Evolutionary conservation across 2,113 vertebrate species (phyloP).

Genomic region (Strix uralensis): DNA sequence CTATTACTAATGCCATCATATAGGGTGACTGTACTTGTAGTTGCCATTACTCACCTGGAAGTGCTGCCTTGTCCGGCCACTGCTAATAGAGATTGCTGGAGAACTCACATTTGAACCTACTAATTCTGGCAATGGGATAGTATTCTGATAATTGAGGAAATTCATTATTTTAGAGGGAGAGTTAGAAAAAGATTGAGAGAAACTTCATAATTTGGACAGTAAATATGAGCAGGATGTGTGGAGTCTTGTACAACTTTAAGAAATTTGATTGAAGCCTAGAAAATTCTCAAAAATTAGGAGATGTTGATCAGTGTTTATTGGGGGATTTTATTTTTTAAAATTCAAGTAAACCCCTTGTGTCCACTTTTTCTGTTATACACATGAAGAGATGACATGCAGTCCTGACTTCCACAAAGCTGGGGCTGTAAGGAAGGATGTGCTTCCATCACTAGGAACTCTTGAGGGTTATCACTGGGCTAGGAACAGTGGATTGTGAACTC

Average conservation of each 20-base stretch:
- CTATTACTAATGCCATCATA: background rate
- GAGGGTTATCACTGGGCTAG: background rate
- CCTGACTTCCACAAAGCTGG: background rate
- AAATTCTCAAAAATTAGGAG: background rate
- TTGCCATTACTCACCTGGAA: background rate
- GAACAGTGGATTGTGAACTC: background rate
- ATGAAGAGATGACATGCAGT: background rate
- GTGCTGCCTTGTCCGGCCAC: background rate
- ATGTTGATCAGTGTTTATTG: background rate
- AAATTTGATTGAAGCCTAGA: background rate
- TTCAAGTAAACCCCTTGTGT: background rate
- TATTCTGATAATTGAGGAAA: background rate
- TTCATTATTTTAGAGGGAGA: background rate
- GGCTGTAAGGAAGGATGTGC: background rate
- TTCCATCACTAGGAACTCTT: background rate
- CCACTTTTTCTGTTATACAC: background rate
- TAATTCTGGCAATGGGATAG: background rate
- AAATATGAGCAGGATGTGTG: background rate
- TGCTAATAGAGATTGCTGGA: background rate
- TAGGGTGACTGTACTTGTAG: background rate
- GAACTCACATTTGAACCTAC: background rate
- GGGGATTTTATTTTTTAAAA: background rate
- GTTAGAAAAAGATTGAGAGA: background rate
- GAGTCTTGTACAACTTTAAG: background rate
- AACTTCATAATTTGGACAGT: background rate